Evolutionary conservation across 2,888 invertebrate species (phyloP).

Genomic region (Augochlorella aurata): DNA sequence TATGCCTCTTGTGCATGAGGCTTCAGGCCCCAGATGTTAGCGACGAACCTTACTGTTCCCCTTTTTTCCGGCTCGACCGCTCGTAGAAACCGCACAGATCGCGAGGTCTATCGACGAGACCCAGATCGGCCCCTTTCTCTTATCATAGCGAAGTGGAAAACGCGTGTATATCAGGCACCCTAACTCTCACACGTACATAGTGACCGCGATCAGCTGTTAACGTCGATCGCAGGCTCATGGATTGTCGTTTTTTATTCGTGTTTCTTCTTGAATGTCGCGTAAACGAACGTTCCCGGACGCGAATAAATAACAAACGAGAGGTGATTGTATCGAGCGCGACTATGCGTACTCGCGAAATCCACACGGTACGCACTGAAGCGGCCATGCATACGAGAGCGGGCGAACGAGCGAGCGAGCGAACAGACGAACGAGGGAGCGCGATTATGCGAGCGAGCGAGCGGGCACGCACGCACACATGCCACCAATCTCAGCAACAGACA

Average conservation of each 20-base stretch:
- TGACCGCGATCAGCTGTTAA: conserved; percentile 66
- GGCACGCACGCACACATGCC: background rate
- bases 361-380: conserved; percentile 52
- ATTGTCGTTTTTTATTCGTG: conserved; percentile 28
- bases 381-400: conserved; percentile 57
- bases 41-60: conserved; percentile 46
- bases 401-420: conserved; percentile 30
- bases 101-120: conserved; percentile 44
- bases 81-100: conserved; percentile 57
- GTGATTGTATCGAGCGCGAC: conserved; percentile 35
- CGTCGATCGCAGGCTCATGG: conserved; percentile 57
- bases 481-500: conserved; percentile 1
- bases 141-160: conserved; percentile 42
- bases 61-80: conserved; percentile 52
- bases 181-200: conserved; percentile 29
- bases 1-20: conserved; percentile 56
- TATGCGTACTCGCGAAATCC: conserved; percentile 51
- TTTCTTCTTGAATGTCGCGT: conserved; percentile 17
- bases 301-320: conserved; percentile 35
- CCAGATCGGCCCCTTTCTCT: conserved; percentile 34
- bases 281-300: conserved; percentile 21
- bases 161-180: conserved; percentile 32
- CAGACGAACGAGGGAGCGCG: conserved; percentile 48
- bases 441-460: conserved; percentile 49
- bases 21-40: conserved; percentile 62